Evolutionary conservation across 2,113 vertebrate genomes (phyloP).

Genomic region (Strix aluco): DNA sequence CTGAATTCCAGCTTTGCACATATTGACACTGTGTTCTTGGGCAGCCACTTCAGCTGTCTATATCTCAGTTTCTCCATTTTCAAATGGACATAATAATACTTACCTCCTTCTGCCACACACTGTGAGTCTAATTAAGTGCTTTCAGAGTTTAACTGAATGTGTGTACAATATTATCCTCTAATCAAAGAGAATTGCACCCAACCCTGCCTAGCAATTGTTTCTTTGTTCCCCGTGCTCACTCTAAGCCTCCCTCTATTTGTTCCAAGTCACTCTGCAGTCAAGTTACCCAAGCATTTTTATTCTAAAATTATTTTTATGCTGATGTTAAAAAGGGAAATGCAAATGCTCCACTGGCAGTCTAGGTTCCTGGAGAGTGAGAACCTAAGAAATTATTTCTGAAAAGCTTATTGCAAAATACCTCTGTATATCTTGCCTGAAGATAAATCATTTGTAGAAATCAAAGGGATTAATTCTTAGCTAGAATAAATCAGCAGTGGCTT

Average conservation of each 20-base stretch:
- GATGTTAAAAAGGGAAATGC: conserved; percentile 5
- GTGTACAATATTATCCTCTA: neutral
- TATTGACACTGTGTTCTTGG: neutral
- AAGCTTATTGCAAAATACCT: neutral
- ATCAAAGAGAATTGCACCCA: neutral
- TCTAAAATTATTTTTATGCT: neutral
- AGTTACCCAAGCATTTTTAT: neutral
- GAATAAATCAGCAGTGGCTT: conserved; percentile 30
- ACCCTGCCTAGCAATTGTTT: neutral
- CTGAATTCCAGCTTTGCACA: neutral
- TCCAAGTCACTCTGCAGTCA: neutral
- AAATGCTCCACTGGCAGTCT: neutral
- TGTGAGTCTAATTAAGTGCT: neutral
- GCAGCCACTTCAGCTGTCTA: neutral
- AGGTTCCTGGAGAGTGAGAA: neutral
- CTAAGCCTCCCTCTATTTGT: neutral
- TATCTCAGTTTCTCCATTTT: neutral
- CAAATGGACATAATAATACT: neutral
- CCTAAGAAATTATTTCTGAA: conserved; percentile 39
- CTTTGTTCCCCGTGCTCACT: conserved; percentile 9
- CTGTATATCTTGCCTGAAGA: neutral
- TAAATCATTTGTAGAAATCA: conserved; percentile 31
- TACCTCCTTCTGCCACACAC: neutral
- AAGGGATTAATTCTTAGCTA: conserved; percentile 11
- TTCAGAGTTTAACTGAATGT: neutral